A percentile compares a stretch with the other conserved stretches of the same genome.
Conservation (phyloP, 2,888 invertebrate genomes). For the Sympetrum striolatum region DNA sequence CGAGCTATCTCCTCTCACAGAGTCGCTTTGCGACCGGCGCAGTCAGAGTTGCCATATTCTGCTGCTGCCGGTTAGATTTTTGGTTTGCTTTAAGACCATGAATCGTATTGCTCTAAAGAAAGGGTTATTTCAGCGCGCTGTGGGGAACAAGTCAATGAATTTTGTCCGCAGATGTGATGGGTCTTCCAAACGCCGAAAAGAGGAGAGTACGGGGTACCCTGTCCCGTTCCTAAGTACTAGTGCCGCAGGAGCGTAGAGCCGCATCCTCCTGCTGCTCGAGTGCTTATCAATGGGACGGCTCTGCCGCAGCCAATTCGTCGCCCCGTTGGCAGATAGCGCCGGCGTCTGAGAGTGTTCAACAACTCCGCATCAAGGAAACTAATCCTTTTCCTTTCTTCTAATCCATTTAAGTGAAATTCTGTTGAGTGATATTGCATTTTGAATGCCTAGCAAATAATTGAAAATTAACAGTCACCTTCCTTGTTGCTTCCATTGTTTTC, state of each 20-base stretch:
- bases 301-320: slow-evolving; percentile 14
- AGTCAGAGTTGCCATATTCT: too few relatives aligned
- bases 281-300: slow-evolving; percentile 80
- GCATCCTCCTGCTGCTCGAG: slow-evolving; percentile 87
- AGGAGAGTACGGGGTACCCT: slow-evolving; percentile 54
- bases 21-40: too few relatives aligned
- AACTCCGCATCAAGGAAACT: background rate
- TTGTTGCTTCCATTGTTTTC: too few relatives aligned
- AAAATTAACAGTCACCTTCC: too few relatives aligned
- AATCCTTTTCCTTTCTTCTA: background rate
- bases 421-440: too few relatives aligned
- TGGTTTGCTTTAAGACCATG: background rate
- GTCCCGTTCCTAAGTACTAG: slow-evolving; percentile 91
- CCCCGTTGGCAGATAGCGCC: background rate
- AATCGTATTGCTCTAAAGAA: background rate
- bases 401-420: background rate
- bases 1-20: background rate
- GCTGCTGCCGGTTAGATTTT: too few relatives aligned
- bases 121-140: background rate
- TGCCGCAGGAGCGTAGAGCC: slow-evolving; percentile 84
- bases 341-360: background rate
- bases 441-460: too few relatives aligned
- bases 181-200: background rate
- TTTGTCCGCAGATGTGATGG: background rate
- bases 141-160: background rate